Percentiles rank a stretch among this genome's conserved stretches.
These are phyloP conservation scores for Patella pellucida DNA, from an alignment of 2,888 invertebrate genomes.

Conservation along the genomic window DNA sequence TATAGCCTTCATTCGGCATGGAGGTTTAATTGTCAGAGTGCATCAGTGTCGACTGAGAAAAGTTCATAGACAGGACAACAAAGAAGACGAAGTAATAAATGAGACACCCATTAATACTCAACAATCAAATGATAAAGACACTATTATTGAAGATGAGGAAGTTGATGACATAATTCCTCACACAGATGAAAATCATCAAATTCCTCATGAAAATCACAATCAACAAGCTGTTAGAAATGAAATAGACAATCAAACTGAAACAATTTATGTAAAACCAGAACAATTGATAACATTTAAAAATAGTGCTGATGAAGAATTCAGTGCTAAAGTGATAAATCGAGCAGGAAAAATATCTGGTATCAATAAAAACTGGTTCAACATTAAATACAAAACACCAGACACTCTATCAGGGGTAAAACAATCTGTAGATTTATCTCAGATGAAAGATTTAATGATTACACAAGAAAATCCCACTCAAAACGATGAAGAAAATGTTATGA, in stretches of 20 bases:
- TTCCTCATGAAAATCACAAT: neutral
- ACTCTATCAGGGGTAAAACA: neutral
- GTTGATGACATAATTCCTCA: neutral
- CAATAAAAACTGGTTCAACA: neutral
- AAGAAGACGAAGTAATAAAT: neutral
- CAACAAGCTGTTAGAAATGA: neutral
- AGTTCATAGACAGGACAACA: neutral
- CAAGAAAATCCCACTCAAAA: neutral
- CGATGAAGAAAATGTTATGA: conserved; percentile 6
- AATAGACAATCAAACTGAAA: too few species aligned
- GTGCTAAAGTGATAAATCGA: neutral
- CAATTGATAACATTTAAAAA: neutral
- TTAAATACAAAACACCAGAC: neutral
- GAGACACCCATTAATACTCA: neutral
- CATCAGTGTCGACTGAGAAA: conserved; percentile 7
- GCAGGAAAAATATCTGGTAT: neutral
- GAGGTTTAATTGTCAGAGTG: conserved; percentile 8
- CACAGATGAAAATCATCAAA: neutral
- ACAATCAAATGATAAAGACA: neutral
- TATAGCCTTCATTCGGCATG: conserved; percentile 10
- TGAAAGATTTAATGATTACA: neutral
- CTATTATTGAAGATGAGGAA: neutral
- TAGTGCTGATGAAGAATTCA: neutral
- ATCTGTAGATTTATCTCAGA: neutral
- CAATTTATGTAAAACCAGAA: neutral